phyloP scores from a whole-genome alignment of 2,113 vertebrate genomes.

The Alligator mississippiensis region DNA sequence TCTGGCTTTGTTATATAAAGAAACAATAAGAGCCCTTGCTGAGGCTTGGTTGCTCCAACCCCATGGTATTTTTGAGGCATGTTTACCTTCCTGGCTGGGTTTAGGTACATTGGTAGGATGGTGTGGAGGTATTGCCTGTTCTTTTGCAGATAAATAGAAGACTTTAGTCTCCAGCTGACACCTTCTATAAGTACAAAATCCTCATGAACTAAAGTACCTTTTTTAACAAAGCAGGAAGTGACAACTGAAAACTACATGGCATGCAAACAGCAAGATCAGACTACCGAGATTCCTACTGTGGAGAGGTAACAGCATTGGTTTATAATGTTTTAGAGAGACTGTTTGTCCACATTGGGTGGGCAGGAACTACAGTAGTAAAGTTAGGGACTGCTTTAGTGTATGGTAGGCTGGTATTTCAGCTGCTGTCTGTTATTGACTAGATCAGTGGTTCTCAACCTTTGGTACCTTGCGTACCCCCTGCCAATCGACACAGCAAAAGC shows the following conservation, averaged over 20 bases:
- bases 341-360: not conserved
- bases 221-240: not conserved
- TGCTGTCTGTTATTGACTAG: conserved; percentile 51
- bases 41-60: not conserved
- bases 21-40: not conserved
- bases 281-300: accelerated
- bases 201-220: not conserved
- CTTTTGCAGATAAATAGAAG: not conserved
- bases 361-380: not conserved
- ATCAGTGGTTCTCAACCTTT: no score
- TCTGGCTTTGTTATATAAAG: not conserved
- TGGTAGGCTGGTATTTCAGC: conserved; percentile 14
- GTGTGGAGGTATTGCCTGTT: not conserved
- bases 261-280: not conserved
- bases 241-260: not conserved
- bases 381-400: conserved; percentile 1
- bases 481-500: no score
- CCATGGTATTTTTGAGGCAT: not conserved
- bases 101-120: not conserved
- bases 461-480: no score
- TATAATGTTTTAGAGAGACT: not conserved
- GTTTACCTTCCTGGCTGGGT: not conserved
- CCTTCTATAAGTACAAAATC: not conserved
- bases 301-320: not conserved
- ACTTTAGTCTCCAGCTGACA: not conserved